Percentiles rank a stretch among this genome's conserved stretches.
Conservation (phyloP, 2,797 vertebrate genomes). For the Cynodonichthys magdalenae region DNA sequence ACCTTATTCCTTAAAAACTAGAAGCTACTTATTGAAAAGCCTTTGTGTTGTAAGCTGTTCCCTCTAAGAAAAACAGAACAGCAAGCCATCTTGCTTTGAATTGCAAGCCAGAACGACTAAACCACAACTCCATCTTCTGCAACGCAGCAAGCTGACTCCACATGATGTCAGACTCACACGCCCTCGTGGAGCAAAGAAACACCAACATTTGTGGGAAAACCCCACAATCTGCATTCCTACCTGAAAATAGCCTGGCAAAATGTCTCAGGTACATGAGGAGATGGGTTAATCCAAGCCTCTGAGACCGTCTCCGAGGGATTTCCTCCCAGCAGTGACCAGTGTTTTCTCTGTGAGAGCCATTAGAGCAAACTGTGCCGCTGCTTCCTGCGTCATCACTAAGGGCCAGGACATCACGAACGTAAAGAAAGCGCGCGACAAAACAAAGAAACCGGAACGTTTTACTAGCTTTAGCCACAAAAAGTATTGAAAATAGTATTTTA, state of each 20-base stretch:
- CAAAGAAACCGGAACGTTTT: constrained; percentile 11
- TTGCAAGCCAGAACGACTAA: neutral
- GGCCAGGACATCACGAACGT: constrained; percentile 47
- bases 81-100: neutral
- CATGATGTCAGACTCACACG: constrained; percentile 23
- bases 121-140: constrained; percentile 7
- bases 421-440: constrained; percentile 20
- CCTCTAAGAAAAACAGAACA: neutral
- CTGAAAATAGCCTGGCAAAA: constrained; percentile 76
- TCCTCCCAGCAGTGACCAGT: constrained; percentile 38
- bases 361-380: constrained; percentile 8
- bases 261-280: constrained; percentile 73
- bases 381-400: constrained; percentile 70
- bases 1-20: too few relatives aligned
- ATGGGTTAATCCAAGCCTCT: constrained; percentile 16
- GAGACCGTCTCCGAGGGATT: constrained; percentile 27
- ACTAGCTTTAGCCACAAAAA: constrained; percentile 5
- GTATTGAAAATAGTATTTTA: too few relatives aligned
- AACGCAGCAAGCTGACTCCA: constrained; percentile 1
- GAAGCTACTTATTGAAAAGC: neutral
- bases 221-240: constrained; percentile 60
- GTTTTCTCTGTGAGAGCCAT: constrained; percentile 61
- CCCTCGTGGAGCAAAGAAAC: neutral
- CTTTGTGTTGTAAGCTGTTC: too few relatives aligned
- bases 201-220: neutral